Evolutionary conservation across 1,140 invertebrate species (phyloP).

Genomic region (Drosophila kohkoa): DNA sequence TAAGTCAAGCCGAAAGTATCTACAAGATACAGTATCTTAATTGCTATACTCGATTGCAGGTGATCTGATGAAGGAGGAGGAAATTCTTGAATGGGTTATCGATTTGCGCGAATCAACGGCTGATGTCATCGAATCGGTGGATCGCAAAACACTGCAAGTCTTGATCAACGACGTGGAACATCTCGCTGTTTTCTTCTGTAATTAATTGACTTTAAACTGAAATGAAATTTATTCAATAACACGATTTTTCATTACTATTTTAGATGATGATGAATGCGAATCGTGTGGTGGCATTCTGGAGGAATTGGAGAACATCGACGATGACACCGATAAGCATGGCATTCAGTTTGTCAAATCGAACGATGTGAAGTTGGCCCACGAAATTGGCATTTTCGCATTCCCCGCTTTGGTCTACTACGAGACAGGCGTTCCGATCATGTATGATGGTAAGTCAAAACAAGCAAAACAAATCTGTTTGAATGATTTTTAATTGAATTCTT

Average conservation of each 20-base stretch:
- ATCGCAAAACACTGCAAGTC: slow-evolving; percentile 94
- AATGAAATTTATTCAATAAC: background rate
- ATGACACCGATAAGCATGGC: slow-evolving; percentile 95
- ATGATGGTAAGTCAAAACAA: slow-evolving; percentile 91
- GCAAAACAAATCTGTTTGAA: too few species aligned
- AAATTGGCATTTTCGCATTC: slow-evolving; percentile 96
- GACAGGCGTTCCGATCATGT: slow-evolving; percentile 96
- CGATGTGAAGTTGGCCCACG: slow-evolving; percentile 94
- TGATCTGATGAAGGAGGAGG: slow-evolving; percentile 96
- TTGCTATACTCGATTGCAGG: slow-evolving; percentile 72
- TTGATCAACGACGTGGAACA: slow-evolving; percentile 96
- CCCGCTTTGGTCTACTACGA: slow-evolving; percentile 96
- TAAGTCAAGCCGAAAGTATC: slow-evolving; percentile 3
- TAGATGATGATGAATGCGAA: slow-evolving; percentile 93
- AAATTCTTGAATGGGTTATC: slow-evolving; percentile 95
- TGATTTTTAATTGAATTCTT: background rate
- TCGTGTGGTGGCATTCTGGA: slow-evolving; percentile 93
- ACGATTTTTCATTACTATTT: slow-evolving; percentile 28
- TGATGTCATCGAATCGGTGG: slow-evolving; percentile 96
- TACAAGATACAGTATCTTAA: slow-evolving; percentile 52
- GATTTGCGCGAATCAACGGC: slow-evolving; percentile 93
- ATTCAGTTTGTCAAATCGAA: slow-evolving; percentile 98
- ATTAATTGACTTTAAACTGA: slow-evolving; percentile 10
- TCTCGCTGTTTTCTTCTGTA: slow-evolving; percentile 97
- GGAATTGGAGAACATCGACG: slow-evolving; percentile 97